phyloP scores from a whole-genome alignment of 1,140 invertebrate species.

The Trichonephila clavata region DNA sequence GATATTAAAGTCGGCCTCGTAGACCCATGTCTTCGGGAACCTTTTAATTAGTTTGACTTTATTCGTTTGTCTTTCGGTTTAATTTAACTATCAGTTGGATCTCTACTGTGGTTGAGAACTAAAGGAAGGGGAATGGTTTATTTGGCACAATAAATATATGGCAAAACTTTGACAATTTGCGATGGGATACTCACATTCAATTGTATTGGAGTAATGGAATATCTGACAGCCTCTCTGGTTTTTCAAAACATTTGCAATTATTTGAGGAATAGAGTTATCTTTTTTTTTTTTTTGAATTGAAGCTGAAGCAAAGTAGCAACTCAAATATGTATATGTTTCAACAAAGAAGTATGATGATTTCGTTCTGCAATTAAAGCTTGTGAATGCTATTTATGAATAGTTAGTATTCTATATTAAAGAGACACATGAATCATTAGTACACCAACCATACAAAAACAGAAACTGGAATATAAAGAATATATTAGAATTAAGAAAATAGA shows the following conservation, averaged over 20 bases:
- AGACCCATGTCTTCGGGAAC: slow-evolving; percentile 24
- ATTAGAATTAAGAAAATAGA: too few species aligned
- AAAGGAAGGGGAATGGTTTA: not conserved
- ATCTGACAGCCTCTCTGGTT: not conserved
- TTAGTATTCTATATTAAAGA: too few species aligned
- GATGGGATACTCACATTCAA: slow-evolving; percentile 11
- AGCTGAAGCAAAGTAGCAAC: not conserved
- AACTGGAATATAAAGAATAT: too few species aligned
- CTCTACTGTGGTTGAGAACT: not conserved
- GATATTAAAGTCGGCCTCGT: slow-evolving; percentile 24
- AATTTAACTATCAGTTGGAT: slow-evolving; percentile 49
- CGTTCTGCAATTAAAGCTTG: too few species aligned
- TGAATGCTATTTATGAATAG: too few species aligned
- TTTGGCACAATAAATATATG: slow-evolving; percentile 16
- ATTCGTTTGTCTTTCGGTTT: slow-evolving; percentile 56
- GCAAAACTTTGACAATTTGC: slow-evolving; percentile 16
- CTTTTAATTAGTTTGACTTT: slow-evolving; percentile 55
- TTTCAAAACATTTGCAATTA: slow-evolving; percentile 18
- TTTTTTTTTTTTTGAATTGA: too few species aligned
- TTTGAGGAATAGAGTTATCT: not conserved
- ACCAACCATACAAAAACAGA: too few species aligned
- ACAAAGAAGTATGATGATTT: too few species aligned
- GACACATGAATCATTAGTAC: too few species aligned
- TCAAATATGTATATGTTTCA: not conserved
- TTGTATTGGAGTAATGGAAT: not conserved